phyloP scores from a whole-genome alignment of 2,797 vertebrate genomes.

The Ctenosaura bakeri region DNA sequence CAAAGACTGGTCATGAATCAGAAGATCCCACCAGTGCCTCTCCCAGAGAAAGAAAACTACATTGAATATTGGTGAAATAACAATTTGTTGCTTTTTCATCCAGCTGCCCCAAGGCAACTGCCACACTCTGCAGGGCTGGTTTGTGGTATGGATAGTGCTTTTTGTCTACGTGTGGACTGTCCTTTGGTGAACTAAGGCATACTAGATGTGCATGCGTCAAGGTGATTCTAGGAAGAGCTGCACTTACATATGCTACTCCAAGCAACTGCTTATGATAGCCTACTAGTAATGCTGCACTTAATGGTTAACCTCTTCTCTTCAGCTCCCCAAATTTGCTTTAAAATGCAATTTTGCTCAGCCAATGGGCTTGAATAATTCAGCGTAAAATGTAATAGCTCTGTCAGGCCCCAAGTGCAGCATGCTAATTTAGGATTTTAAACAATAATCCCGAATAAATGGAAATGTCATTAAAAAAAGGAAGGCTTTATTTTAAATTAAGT shows the following conservation, averaged over 20 bases:
- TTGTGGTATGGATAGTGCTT: background rate
- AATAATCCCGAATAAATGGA: slow-evolving; percentile 80
- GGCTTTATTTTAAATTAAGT: slow-evolving; percentile 64
- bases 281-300: slow-evolving; percentile 16
- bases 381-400: slow-evolving; percentile 79
- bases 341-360: slow-evolving; percentile 65
- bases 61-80: background rate
- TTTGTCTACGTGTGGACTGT: background rate
- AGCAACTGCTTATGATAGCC: background rate
- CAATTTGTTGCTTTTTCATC: background rate
- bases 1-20: background rate
- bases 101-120: background rate
- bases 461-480: slow-evolving; percentile 75
- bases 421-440: slow-evolving; percentile 80
- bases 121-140: background rate
- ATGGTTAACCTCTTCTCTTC: slow-evolving; percentile 9
- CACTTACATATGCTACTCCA: background rate
- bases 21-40: background rate
- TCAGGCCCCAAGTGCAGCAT: slow-evolving; percentile 70
- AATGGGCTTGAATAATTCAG: slow-evolving; percentile 73
- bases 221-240: background rate
- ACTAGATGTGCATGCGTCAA: background rate
- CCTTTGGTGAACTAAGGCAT: background rate
- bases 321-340: slow-evolving; percentile 57
- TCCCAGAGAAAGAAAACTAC: background rate